phyloP scores from a whole-genome alignment of 2,113 vertebrate genomes.

The Mastomys natalensis region DNA sequence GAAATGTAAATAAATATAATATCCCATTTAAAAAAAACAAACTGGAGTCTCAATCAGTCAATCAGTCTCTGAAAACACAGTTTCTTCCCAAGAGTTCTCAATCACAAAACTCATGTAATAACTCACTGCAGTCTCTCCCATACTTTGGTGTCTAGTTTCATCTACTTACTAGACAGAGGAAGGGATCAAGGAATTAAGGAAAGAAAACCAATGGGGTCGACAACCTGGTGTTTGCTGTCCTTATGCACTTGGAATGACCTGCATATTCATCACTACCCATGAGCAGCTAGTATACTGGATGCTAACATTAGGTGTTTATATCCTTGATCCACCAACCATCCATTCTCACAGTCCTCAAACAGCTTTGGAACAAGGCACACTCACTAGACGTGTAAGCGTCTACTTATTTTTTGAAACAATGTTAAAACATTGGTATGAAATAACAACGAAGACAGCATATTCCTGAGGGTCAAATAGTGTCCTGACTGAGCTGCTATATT shows the following conservation, averaged over 20 bases:
- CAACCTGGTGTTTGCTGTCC: not conserved
- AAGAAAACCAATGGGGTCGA: not conserved
- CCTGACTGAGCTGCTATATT: not conserved
- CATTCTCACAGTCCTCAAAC: not conserved
- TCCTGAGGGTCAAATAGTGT: constrained; percentile 5
- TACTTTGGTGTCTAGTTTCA: not conserved
- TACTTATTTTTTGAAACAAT: not conserved
- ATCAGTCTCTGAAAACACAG: not conserved
- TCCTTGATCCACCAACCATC: not conserved
- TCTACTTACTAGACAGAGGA: not conserved
- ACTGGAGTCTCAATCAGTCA: not conserved
- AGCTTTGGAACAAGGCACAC: not conserved
- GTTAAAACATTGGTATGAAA: constrained; percentile 3
- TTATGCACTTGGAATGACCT: not conserved
- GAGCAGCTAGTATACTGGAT: not conserved
- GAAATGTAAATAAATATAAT: no score
- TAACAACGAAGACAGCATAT: not conserved
- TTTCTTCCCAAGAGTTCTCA: not conserved
- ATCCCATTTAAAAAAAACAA: no score
- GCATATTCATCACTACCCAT: not conserved
- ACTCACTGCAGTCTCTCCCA: not conserved
- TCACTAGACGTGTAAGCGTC: not conserved
- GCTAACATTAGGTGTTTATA: not conserved
- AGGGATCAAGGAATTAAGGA: not conserved
- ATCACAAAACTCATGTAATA: not conserved